phyloP scores from a whole-genome alignment of 1,140 invertebrate species.

The Daktulosphaira vitifoliae region DNA sequence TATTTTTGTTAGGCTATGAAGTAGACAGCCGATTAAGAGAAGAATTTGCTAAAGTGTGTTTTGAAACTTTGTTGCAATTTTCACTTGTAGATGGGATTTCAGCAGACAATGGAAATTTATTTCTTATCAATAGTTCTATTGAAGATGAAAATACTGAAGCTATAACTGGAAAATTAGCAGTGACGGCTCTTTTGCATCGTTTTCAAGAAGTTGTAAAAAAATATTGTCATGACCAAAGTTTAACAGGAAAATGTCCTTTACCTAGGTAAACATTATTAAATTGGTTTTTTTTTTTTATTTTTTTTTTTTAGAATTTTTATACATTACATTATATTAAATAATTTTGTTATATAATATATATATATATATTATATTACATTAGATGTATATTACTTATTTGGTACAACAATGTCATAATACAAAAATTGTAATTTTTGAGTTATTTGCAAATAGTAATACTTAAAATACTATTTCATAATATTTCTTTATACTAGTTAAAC shows the following conservation, averaged over 20 bases:
- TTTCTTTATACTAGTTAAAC: no score
- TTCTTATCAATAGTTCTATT: conserved; percentile 16
- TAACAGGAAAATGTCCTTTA: conserved; percentile 80
- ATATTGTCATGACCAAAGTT: conserved; percentile 79
- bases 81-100: conserved; percentile 60
- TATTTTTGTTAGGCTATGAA: conserved; percentile 54
- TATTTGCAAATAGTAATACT: no score
- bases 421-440: no score
- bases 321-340: neutral
- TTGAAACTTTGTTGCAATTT: conserved; percentile 91
- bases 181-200: conserved; percentile 79
- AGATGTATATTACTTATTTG: no score
- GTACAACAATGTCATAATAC: no score
- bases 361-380: neutral
- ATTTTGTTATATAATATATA: neutral
- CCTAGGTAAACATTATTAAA: conserved; percentile 56
- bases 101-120: neutral
- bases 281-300: no score
- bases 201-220: conserved; percentile 87
- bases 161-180: conserved; percentile 73
- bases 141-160: conserved; percentile 46
- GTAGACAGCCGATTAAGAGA: conserved; percentile 75
- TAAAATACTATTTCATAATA: no score
- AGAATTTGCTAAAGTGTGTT: conserved; percentile 92
- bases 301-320: conserved; percentile 11